Conservation (phyloP, 2,113 vertebrate species). For the Lophotis ruficrista region DNA sequence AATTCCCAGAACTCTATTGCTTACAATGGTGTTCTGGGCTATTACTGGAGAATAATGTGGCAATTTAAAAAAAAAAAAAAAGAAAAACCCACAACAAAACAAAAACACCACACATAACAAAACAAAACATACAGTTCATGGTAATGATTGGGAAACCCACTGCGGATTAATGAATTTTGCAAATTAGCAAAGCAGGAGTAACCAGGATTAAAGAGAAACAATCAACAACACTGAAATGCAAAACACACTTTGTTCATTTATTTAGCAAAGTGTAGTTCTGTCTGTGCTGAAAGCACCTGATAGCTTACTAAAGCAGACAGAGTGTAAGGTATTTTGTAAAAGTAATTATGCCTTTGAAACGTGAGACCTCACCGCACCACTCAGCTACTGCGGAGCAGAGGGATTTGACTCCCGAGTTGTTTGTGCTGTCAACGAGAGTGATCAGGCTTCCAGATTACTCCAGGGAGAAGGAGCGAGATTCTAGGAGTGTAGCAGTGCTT, state of each 20-base stretch:
- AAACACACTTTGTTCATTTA: conserved; percentile 40
- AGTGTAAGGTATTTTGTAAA: conserved; percentile 56
- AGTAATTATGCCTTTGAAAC: conserved; percentile 68
- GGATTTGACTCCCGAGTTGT: conserved; percentile 28
- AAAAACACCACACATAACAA: background rate
- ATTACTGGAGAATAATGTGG: conserved; percentile 2
- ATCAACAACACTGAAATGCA: conserved; percentile 1
- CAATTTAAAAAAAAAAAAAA: background rate
- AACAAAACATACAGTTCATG: background rate
- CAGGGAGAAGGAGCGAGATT: background rate
- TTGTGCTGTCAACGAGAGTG: conserved; percentile 34
- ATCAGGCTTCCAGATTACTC: conserved; percentile 10
- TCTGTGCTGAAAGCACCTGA: background rate
- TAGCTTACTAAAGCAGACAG: background rate
- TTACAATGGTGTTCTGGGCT: background rate
- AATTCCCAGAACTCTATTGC: conserved; percentile 4
- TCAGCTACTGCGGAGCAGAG: conserved; percentile 17
- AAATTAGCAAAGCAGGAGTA: conserved; percentile 46
- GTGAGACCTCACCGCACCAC: conserved; percentile 17
- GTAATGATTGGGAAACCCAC: conserved; percentile 35
- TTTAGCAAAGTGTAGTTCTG: conserved; percentile 6
- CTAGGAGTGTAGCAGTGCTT: background rate
- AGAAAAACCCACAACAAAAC: background rate
- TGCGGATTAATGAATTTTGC: conserved; percentile 40
- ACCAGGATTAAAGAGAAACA: conserved; percentile 33